phyloP scores from a whole-genome alignment of 1,140 invertebrate genomes.

The Zaprionus gabonicus region DNA sequence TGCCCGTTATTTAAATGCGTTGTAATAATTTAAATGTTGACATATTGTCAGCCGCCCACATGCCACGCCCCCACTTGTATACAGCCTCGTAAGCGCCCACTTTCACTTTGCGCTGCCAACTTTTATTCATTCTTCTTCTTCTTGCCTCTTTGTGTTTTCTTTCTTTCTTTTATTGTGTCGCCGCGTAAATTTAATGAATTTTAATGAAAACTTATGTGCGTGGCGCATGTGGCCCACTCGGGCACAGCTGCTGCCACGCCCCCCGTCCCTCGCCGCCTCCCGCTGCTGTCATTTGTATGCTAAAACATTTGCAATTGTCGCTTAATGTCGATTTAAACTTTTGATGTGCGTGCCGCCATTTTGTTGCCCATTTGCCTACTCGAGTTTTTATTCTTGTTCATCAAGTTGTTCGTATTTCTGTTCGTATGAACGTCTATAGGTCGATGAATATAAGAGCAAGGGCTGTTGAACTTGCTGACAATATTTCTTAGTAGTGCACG shows the following conservation, averaged over 20 bases:
- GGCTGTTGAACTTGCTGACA: too few relatives aligned
- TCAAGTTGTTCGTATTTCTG: neutral
- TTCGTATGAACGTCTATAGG: neutral
- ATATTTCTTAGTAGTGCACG: too few relatives aligned
- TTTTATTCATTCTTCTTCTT: conserved; percentile 35
- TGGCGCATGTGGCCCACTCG: conserved; percentile 19
- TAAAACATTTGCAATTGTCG: conserved; percentile 54
- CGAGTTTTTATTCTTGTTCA: neutral
- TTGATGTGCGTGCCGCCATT: conserved; percentile 36
- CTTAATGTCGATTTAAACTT: conserved; percentile 58
- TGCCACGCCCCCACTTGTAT: conserved; percentile 24
- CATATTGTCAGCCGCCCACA: conserved; percentile 62
- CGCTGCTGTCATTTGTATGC: conserved; percentile 24
- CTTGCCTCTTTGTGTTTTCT: conserved; percentile 15
- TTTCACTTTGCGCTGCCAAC: conserved; percentile 48
- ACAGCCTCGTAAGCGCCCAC: neutral
- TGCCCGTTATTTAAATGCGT: conserved; percentile 70
- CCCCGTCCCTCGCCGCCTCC: neutral
- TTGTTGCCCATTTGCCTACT: conserved; percentile 20
- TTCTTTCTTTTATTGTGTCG: conserved; percentile 60
- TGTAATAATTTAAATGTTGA: conserved; percentile 76
- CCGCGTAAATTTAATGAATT: conserved; percentile 74
- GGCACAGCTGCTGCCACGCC: conserved; percentile 15
- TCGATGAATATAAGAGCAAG: too few relatives aligned
- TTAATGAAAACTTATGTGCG: conserved; percentile 74